Evolutionary conservation across 2,113 vertebrate species (phyloP), one percentile per base, ranked within the genome.

Genomic region (Trogon melanurus): DNA sequence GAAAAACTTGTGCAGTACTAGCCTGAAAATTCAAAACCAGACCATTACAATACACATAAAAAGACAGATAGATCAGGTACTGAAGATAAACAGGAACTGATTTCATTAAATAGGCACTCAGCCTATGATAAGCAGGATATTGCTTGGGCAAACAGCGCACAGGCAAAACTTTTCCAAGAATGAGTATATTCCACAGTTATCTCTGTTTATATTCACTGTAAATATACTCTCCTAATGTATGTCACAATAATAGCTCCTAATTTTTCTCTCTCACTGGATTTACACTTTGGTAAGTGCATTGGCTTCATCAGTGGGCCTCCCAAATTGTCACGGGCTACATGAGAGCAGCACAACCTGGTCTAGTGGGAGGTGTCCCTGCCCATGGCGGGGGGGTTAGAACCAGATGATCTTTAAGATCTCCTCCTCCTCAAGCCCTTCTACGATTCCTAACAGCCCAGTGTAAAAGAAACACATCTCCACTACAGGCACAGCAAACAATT

Each of bases 21-120:
- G 32, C 34, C 44, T 87, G 76, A 45, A 74, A 93, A 93, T 50
- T 19, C 22, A 56, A 72, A 93, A 8, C 20, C n/a, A 84, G 65
- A 61, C 15, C 26, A 64, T 70, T 75, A 76, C 50, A 92, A 47
- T 74, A 53, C 16, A 76, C 69, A 88, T 19, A 79, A 36, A 89
- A 92, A 88, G 89, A 51, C 41, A 90, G 85, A 83, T 15, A 58
- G 72, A 67, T 88, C 32, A 86, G 75, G 84, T 91, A 65, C 61
- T 57, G 38, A 92, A 91, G 65, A 81, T 92, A 94, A 96, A 94
- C 76, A 93, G 90, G 93, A 96, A 89, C 48, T 87, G 79, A 91
- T 96, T 75, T 89, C 73, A 87, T 91, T 89, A 88, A 78, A 60
- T 83, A 93, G 91, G 61, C 38, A 79, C 57, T 91, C 74, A 29